Evolutionary conservation across 2,797 vertebrate species (phyloP).

Genomic region (Gallirallus australis): DNA sequence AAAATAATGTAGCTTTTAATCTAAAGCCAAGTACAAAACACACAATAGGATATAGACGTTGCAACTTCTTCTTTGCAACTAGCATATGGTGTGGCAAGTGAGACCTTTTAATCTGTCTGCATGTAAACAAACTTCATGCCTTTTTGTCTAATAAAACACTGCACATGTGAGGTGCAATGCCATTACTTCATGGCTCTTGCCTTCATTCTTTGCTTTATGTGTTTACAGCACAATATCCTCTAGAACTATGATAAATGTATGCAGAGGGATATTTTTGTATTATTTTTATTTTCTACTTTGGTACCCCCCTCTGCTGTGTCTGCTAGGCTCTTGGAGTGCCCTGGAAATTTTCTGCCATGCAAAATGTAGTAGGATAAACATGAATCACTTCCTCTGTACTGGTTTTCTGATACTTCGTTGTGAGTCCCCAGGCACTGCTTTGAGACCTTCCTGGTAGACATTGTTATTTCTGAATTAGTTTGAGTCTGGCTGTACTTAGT

Average conservation of each 20-base stretch:
- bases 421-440: not conserved
- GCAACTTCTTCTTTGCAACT: not conserved
- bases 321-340: not conserved
- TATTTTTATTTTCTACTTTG: not conserved
- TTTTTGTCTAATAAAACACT: not conserved
- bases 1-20: not conserved
- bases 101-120: not conserved
- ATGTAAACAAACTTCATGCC: not conserved
- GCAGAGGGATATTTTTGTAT: too few relatives aligned
- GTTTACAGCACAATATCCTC: not conserved
- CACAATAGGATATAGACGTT: not conserved
- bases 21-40: not conserved
- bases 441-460: constrained; percentile 26
- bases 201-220: not conserved
- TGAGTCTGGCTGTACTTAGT: not conserved
- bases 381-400: not conserved
- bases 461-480: not conserved
- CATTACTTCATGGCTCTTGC: not conserved
- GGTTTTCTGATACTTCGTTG: not conserved
- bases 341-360: not conserved
- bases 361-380: not conserved
- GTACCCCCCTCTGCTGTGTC: not conserved
- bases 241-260: not conserved
- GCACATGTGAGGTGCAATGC: not conserved
- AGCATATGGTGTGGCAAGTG: not conserved